Evolutionary conservation across 2,797 vertebrate species (phyloP).

Genomic region (Limosa lapponica): DNA sequence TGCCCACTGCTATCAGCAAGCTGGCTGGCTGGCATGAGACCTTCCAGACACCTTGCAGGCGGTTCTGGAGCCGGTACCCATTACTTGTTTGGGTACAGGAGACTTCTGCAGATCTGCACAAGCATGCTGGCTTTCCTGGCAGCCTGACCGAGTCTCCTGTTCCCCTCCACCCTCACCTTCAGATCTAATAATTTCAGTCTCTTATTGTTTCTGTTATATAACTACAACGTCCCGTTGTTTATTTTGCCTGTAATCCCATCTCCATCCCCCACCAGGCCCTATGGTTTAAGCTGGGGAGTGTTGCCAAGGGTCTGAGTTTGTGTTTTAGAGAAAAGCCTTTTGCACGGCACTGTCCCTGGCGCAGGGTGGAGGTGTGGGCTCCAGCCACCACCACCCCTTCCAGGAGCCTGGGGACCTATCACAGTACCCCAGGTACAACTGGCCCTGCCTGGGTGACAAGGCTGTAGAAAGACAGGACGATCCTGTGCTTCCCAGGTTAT

Average conservation of each 20-base stretch:
- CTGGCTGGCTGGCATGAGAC: not conserved
- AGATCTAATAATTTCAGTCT: not conserved
- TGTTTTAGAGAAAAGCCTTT: not conserved
- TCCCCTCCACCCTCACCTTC: not conserved
- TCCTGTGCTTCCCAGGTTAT: not conserved
- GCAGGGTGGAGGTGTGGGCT: not conserved
- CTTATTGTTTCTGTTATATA: not conserved
- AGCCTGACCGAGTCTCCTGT: not conserved
- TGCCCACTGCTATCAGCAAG: not conserved
- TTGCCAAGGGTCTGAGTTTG: not conserved
- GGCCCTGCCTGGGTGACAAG: not conserved
- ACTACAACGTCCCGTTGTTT: not conserved
- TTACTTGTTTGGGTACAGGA: not conserved
- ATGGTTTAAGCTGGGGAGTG: not conserved
- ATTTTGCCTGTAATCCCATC: not conserved
- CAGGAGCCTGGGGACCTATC: not conserved
- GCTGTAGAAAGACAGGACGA: not conserved
- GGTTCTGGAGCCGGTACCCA: accelerated
- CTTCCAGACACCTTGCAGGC: not conserved
- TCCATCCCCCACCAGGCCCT: not conserved
- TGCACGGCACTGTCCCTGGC: not conserved
- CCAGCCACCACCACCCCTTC: accelerated
- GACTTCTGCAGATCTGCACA: not conserved
- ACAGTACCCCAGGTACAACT: not conserved
- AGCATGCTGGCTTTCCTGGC: not conserved